Base-by-base conservation (phyloP, 2,113 vertebrate species). In the Podilymbus podiceps region DNA sequence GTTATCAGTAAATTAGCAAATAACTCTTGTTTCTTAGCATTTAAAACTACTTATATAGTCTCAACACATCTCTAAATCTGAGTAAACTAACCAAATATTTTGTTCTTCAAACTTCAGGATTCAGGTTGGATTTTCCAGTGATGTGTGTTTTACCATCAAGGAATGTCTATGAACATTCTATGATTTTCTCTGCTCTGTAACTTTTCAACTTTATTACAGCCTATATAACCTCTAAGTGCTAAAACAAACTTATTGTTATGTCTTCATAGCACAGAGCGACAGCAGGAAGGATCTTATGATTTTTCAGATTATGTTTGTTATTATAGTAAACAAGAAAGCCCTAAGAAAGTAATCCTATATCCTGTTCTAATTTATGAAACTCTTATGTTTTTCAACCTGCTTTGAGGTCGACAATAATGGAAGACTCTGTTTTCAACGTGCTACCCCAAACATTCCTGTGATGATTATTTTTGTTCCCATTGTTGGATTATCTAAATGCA, bases 371-470 rank as follows among this genome's bases (percentile, higher is more conserved):
- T 88, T 69, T 60, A 1, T 42, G 15, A 24, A 42, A 50, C 5
- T 42, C 17, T 24, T 63, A 9, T 5, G 2, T 42, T n/a, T 74
- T 93, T 88, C 17, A 44, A 2, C 12, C 24, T 85, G 18, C 14
- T 60, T 59, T 83, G 18, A 60, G 18, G 3, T 62, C 64, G 55
- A 12, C 7, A 64, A 15, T 12, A 91, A 25, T 30, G 4, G 30
- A 52, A 75, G 5, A 12, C 28, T 59, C 49, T n/a, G 7, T 25
- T n/a, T 85, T 52, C 15, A 69, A 18, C 1, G 1, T 74, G 28
- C 15, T 38, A 33, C 8, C 22, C 0, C 0, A 82, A 55, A 40
- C 44, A 82, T 59, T 52, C 15, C 35, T 0, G 0, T 27, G 10
- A 10, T 2, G 15, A 6, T 67, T 2, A 55, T 28, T 35, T 91